Conservation (phyloP, 1,140 invertebrate genomes). For the Drosophila navojoa region DNA sequence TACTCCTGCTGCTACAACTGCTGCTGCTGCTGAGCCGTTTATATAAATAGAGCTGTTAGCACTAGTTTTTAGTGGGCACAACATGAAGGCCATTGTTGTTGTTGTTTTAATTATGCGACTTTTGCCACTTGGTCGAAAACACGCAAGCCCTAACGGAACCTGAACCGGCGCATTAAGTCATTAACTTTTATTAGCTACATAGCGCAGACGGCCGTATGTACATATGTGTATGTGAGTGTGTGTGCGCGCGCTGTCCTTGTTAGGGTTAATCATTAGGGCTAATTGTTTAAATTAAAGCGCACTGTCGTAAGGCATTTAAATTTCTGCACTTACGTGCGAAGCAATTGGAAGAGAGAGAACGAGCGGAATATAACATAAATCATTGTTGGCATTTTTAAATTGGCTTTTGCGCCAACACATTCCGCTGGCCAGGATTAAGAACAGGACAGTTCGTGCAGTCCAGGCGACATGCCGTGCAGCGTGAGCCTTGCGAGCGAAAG, state of each 20-base stretch:
- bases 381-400: conserved; percentile 82
- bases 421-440: conserved; percentile 65
- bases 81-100: conserved; percentile 34
- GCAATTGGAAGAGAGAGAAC: background rate
- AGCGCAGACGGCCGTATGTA: conserved; percentile 4
- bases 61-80: conserved; percentile 60
- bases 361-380: conserved; percentile 60
- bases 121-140: conserved; percentile 62
- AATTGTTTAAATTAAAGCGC: conserved; percentile 79
- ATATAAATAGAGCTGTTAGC: conserved; percentile 74
- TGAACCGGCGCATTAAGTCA: conserved; percentile 67
- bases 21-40: conserved; percentile 41
- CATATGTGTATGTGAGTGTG: background rate
- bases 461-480: conserved; percentile 17
- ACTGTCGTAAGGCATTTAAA: conserved; percentile 56
- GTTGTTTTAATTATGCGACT: conserved; percentile 65
- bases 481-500: background rate
- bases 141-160: conserved; percentile 45
- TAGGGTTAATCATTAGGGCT: conserved; percentile 72
- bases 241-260: conserved; percentile 12
- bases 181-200: conserved; percentile 75
- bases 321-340: conserved; percentile 36
- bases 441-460: conserved; percentile 4
- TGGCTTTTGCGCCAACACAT: conserved; percentile 76
- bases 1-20: background rate